phyloP scores from a whole-genome alignment of 2,113 vertebrate genomes.

The Neolamprologus variostigma region DNA sequence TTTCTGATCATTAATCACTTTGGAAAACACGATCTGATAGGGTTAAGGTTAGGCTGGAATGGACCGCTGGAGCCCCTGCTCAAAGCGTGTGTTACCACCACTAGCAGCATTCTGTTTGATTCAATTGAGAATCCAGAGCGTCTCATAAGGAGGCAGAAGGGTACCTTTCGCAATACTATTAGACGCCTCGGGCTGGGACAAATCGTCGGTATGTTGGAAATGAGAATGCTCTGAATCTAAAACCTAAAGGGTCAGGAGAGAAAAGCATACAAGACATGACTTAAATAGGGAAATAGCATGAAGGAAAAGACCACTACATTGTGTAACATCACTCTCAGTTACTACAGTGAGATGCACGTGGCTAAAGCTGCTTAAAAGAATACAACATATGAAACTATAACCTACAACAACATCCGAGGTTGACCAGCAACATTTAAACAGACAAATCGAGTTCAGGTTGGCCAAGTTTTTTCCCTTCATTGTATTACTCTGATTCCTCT shows the following conservation, averaged over 20 bases:
- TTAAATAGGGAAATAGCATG: neutral
- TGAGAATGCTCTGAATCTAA: accelerated
- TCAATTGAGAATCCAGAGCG: neutral
- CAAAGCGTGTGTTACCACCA: neutral
- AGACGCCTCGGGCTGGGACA: accelerated
- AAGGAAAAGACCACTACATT: neutral
- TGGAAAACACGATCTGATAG: neutral
- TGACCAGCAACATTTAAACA: accelerated
- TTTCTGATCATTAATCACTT: neutral
- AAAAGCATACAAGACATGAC: neutral
- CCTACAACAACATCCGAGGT: accelerated
- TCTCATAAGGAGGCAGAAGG: neutral
- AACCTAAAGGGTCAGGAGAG: neutral
- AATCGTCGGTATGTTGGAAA: neutral
- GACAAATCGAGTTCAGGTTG: neutral
- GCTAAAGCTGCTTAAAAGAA: neutral
- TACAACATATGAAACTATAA: neutral
- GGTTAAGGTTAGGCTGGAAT: neutral
- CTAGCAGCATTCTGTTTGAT: neutral
- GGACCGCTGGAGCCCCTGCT: neutral
- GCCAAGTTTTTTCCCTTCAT: neutral
- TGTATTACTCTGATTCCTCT: neutral
- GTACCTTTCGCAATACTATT: neutral
- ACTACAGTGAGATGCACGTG: neutral
- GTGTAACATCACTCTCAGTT: neutral